phyloP scores from a whole-genome alignment of 1,140 invertebrate species.

The Drosophila aff. region DNA sequence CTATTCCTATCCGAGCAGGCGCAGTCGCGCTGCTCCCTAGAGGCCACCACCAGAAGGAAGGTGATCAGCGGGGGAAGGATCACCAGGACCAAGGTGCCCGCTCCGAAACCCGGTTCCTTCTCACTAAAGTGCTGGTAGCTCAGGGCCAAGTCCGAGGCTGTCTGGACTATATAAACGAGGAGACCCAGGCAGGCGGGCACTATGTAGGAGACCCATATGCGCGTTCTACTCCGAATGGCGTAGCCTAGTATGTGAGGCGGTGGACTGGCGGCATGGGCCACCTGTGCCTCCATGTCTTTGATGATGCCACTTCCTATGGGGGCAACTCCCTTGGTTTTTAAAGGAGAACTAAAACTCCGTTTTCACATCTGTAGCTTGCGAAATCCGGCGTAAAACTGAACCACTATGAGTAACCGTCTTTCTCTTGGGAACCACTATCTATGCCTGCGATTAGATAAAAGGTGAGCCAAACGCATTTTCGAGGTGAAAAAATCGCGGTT shows the following conservation, averaged over 20 bases:
- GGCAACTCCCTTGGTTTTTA: background rate
- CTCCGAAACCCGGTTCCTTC: slow-evolving; percentile 80
- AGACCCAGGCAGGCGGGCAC: slow-evolving; percentile 85
- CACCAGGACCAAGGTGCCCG: slow-evolving; percentile 64
- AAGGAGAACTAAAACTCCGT: too few relatives aligned
- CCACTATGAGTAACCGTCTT: slow-evolving; percentile 70
- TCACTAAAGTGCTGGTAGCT: slow-evolving; percentile 86
- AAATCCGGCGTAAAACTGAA: slow-evolving; percentile 62
- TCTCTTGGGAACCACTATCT: slow-evolving; percentile 25
- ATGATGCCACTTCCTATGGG: slow-evolving; percentile 8
- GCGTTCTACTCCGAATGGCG: slow-evolving; percentile 86
- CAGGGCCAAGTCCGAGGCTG: slow-evolving; percentile 86
- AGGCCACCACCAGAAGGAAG: slow-evolving; percentile 66
- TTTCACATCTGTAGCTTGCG: slow-evolving; percentile 48
- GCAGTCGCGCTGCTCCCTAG: slow-evolving; percentile 86
- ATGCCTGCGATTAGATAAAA: slow-evolving; percentile 57
- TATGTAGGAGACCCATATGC: slow-evolving; percentile 86
- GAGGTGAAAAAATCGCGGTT: slow-evolving; percentile 28
- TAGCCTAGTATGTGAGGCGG: slow-evolving; percentile 86
- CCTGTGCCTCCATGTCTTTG: slow-evolving; percentile 23
- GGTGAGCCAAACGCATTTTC: slow-evolving; percentile 15
- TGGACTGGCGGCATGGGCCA: slow-evolving; percentile 65
- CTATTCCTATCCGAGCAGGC: slow-evolving; percentile 62
- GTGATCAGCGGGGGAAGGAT: slow-evolving; percentile 63
- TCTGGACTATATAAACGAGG: slow-evolving; percentile 85